phyloP scores from a whole-genome alignment of 2,888 invertebrate genomes.

The Eupsilia transversa region DNA sequence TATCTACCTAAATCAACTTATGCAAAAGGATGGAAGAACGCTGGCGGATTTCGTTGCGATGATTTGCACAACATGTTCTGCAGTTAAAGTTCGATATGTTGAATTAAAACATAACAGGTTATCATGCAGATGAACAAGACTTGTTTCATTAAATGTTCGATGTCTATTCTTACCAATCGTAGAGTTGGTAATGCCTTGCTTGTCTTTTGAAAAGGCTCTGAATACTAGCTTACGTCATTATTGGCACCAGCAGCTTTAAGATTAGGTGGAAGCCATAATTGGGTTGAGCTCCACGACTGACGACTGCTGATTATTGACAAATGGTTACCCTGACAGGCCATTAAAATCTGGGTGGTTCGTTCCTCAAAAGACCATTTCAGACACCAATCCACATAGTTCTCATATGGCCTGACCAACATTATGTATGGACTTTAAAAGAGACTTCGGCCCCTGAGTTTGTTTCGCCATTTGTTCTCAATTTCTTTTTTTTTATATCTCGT shows the following conservation, averaged over 20 bases:
- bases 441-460: no score
- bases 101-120: background rate
- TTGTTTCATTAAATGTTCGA: background rate
- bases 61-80: constrained; percentile 25
- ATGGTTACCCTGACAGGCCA: no score
- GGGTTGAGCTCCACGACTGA: no score
- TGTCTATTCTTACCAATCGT: background rate
- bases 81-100: constrained; percentile 20
- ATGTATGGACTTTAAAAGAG: no score
- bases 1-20: constrained; percentile 23
- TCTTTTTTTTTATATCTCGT: no score
- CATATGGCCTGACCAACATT: no score
- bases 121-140: background rate
- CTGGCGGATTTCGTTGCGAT: constrained; percentile 9
- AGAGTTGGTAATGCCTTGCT: background rate
- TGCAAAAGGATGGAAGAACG: constrained; percentile 31
- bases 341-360: no score
- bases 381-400: no score
- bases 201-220: background rate
- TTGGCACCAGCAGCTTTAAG: background rate
- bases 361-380: no score
- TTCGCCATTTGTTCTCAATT: no score
- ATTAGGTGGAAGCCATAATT: background rate
- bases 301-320: no score
- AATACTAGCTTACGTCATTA: background rate